phyloP scores from a whole-genome alignment of 2,888 invertebrate genomes.

The Fissipunctia ypsillon region DNA sequence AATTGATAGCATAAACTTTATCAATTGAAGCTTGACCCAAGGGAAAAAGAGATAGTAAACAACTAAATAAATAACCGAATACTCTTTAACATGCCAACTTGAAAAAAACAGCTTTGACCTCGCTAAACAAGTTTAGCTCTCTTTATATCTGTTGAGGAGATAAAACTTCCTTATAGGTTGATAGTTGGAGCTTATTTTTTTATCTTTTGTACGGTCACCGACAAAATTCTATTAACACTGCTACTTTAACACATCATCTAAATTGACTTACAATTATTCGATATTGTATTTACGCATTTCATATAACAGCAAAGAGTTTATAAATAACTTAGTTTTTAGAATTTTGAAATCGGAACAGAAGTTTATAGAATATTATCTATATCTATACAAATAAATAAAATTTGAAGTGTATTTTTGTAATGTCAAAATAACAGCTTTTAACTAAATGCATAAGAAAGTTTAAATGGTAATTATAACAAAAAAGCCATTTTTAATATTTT shows the following conservation, averaged over 20 bases:
- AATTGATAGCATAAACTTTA: constrained; percentile 39
- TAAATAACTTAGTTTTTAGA: too few species aligned
- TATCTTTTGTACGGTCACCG: constrained; percentile 6
- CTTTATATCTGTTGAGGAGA: constrained; percentile 30
- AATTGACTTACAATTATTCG: too few species aligned
- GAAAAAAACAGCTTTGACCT: constrained; percentile 33
- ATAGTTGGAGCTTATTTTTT: constrained; percentile 22
- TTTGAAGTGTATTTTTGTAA: too few species aligned
- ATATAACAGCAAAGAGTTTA: too few species aligned
- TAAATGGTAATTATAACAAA: too few species aligned
- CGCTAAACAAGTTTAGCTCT: constrained; percentile 26
- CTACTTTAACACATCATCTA: background rate
- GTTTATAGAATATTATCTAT: too few species aligned
- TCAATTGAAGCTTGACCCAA: constrained; percentile 13
- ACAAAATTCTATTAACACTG: background rate
- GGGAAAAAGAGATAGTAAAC: constrained; percentile 19
- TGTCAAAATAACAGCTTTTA: too few species aligned
- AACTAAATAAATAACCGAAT: constrained; percentile 28
- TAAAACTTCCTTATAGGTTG: constrained; percentile 36
- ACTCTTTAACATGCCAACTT: constrained; percentile 20
- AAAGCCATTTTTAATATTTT: too few species aligned
- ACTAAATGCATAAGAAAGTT: too few species aligned
- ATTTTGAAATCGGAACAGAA: too few species aligned
- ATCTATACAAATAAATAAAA: too few species aligned
- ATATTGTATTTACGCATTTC: too few species aligned